Evolutionary conservation across 2,888 invertebrate species (phyloP).

Genomic region (Andrena trimmerana): DNA sequence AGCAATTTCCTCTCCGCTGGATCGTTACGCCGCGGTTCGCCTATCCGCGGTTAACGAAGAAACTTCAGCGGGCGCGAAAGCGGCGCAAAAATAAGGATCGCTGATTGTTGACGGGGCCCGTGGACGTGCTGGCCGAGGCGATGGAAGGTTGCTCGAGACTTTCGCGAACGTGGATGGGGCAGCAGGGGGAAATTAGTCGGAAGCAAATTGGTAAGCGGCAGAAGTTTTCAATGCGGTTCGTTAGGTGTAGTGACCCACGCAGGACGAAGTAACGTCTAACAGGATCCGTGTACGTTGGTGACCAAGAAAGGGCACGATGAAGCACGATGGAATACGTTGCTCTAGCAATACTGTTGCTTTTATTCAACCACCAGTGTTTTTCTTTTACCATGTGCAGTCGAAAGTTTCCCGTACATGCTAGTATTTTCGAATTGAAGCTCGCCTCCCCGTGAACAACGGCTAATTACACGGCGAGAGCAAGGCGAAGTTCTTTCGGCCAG

Average conservation of each 20-base stretch:
- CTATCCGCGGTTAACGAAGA: conserved; percentile 3
- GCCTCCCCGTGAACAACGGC: conserved; percentile 23
- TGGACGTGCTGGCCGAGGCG: not conserved
- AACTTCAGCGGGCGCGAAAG: not conserved
- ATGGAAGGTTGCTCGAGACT: not conserved
- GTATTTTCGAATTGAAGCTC: conserved; percentile 3
- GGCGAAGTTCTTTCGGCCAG: conserved; percentile 62
- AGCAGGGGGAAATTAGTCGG: conserved; percentile 36
- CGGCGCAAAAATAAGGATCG: not conserved
- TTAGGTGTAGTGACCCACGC: conserved; percentile 27
- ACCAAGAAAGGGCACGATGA: not conserved
- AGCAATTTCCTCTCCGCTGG: not conserved
- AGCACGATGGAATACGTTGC: not conserved
- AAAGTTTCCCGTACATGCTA: too few relatives aligned
- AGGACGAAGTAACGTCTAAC: not conserved
- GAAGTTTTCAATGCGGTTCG: conserved; percentile 48
- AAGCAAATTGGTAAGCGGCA: conserved; percentile 33
- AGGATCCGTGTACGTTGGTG: not conserved
- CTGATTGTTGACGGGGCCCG: conserved; percentile 2
- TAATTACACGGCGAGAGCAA: conserved; percentile 44
- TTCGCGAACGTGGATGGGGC: not conserved
- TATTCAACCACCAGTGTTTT: too few relatives aligned
- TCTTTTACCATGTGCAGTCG: too few relatives aligned
- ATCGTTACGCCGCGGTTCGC: not conserved
- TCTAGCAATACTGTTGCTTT: too few relatives aligned